Evolutionary conservation across 2,888 invertebrate species (phyloP).

Genomic region (Endomychus coccineus): DNA sequence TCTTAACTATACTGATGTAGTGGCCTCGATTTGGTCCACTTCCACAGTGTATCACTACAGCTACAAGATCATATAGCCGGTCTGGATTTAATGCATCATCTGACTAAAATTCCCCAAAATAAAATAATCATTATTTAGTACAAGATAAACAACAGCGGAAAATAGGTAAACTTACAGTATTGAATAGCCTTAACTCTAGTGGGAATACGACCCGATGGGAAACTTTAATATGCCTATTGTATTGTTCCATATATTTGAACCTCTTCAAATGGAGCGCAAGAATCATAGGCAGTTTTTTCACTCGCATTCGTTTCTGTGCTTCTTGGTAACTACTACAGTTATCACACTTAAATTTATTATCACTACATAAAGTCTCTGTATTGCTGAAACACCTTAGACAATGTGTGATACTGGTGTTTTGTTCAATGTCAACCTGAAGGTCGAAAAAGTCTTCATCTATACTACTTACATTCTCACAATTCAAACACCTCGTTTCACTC

Average conservation of each 20-base stretch:
- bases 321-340: slow-evolving; percentile 99
- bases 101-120: slow-evolving; percentile 55
- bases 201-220: slow-evolving; percentile 99
- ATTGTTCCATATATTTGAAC: slow-evolving; percentile 97
- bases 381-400: slow-evolving; percentile 96
- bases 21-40: slow-evolving; percentile 99
- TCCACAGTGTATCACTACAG: slow-evolving; percentile 99
- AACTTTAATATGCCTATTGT: slow-evolving; percentile 97
- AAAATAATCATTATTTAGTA: slow-evolving; percentile 2
- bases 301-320: slow-evolving; percentile 96
- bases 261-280: slow-evolving; percentile 95
- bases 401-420: slow-evolving; percentile 98
- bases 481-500: slow-evolving; percentile 97
- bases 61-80: slow-evolving; percentile 95
- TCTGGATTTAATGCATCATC: slow-evolving; percentile 98
- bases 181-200: slow-evolving; percentile 91
- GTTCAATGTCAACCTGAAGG: slow-evolving; percentile 97
- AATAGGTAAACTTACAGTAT: slow-evolving; percentile 69
- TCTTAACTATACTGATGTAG: slow-evolving; percentile 99
- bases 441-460: slow-evolving; percentile 99
- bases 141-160: neutral
- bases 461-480: slow-evolving; percentile 99
- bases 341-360: slow-evolving; percentile 99
- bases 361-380: slow-evolving; percentile 96
- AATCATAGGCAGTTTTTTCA: slow-evolving; percentile 96